A percentile compares a stretch with the other conserved stretches of the same genome.
Conservation (phyloP, 1,140 invertebrate genomes). For the Drosophila sechellia region DNA sequence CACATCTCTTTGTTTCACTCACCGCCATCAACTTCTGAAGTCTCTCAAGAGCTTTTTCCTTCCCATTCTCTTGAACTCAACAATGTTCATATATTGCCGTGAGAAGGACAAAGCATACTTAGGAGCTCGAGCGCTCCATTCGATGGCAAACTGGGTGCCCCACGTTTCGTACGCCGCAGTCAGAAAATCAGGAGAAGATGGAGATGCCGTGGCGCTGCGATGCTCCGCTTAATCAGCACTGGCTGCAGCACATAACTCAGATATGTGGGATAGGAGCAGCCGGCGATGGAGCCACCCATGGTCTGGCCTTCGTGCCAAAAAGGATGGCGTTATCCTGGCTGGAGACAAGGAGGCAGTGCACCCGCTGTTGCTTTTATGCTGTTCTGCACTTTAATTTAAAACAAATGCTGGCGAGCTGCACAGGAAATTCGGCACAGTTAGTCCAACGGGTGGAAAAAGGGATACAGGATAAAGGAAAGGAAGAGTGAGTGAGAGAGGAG, state of each 20-base stretch:
- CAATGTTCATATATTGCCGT: slow-evolving; percentile 35
- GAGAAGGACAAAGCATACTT: slow-evolving; percentile 58
- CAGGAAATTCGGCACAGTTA: slow-evolving; percentile 35
- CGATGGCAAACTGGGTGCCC: slow-evolving; percentile 23
- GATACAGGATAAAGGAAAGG: neutral
- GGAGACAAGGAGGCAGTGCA: slow-evolving; percentile 13
- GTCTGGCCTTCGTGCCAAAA: slow-evolving; percentile 4
- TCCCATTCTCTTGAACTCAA: slow-evolving; percentile 1
- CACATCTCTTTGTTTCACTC: neutral
- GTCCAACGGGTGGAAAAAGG: slow-evolving; percentile 19
- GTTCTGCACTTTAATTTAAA: slow-evolving; percentile 70
- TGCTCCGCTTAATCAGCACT: slow-evolving; percentile 72
- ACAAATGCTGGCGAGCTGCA: slow-evolving; percentile 48
- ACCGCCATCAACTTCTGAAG: slow-evolving; percentile 4
- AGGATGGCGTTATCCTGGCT: slow-evolving; percentile 14
- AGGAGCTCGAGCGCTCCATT: slow-evolving; percentile 23
- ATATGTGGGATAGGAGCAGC: slow-evolving; percentile 9
- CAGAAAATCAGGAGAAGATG: neutral
- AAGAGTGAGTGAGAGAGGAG: neutral
- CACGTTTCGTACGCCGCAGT: slow-evolving; percentile 43
- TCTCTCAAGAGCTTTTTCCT: neutral
- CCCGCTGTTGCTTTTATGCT: slow-evolving; percentile 22
- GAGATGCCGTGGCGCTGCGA: slow-evolving; percentile 45
- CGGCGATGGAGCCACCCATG: slow-evolving; percentile 16
- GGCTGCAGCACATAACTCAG: slow-evolving; percentile 63